Conservation (phyloP, 2,113 vertebrate species). For the Lamprotornis superbus region DNA sequence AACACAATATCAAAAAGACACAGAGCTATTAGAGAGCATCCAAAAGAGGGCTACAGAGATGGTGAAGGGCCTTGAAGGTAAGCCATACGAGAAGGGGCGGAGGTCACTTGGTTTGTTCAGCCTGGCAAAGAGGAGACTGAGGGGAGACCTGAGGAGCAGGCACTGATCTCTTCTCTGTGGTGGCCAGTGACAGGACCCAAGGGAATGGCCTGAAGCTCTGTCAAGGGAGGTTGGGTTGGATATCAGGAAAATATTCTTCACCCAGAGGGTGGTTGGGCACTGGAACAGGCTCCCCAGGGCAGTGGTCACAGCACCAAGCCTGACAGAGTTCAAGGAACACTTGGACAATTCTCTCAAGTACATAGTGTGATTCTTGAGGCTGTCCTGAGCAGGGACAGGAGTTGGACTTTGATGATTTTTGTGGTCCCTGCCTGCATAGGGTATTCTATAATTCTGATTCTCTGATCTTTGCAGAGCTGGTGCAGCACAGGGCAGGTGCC, state of each 20-base stretch:
- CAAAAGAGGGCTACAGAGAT: neutral
- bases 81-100: fast-evolving
- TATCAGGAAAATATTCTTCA: neutral
- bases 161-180: neutral
- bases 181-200: fast-evolving
- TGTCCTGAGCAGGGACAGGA: neutral
- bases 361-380: too few relatives aligned
- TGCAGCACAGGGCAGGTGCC: neutral
- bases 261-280: neutral
- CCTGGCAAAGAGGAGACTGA: neutral
- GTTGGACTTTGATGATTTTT: neutral
- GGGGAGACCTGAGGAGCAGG: neutral
- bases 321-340: neutral
- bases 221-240: neutral
- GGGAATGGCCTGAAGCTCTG: neutral
- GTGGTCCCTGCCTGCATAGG: neutral
- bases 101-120: neutral
- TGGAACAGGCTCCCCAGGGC: neutral
- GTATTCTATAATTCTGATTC: neutral
- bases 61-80: neutral
- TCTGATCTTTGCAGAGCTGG: neutral
- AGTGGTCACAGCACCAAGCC: neutral
- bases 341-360: neutral
- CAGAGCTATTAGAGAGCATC: neutral
- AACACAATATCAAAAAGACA: neutral